phyloP scores from a whole-genome alignment of 2,113 vertebrate genomes.

The Xenopus tropicalis region UCB_Xtro_10.0 CM004443.2:210345001-210345500 shows the following conservation, averaged over 20 bases:
- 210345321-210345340: slow-evolving; percentile 44
- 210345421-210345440: no score
- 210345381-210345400: not conserved
- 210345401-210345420: slow-evolving; percentile 11
- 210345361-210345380: slow-evolving; percentile 20
- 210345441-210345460: no score
- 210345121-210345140: not conserved
- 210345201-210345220: slow-evolving; percentile 38
- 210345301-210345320: slow-evolving; percentile 44
- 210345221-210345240: slow-evolving; percentile 36
- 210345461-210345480: no score
- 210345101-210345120: not conserved
- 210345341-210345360: slow-evolving; percentile 26
- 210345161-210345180: slow-evolving; percentile 29
- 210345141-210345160: slow-evolving; percentile 41
- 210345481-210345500: no score
- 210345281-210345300: slow-evolving; percentile 32
- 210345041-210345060: no score
- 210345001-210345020: no score
- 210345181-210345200: slow-evolving; percentile 33
- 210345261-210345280: slow-evolving; percentile 44
- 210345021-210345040: no score
- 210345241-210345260: slow-evolving; percentile 44
- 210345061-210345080: not conserved
- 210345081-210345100: not conserved